Percentiles rank a stretch among this genome's conserved stretches.
phyloP scores from a whole-genome alignment of 2,113 vertebrate species.

The Camelus bactrianus region DNA sequence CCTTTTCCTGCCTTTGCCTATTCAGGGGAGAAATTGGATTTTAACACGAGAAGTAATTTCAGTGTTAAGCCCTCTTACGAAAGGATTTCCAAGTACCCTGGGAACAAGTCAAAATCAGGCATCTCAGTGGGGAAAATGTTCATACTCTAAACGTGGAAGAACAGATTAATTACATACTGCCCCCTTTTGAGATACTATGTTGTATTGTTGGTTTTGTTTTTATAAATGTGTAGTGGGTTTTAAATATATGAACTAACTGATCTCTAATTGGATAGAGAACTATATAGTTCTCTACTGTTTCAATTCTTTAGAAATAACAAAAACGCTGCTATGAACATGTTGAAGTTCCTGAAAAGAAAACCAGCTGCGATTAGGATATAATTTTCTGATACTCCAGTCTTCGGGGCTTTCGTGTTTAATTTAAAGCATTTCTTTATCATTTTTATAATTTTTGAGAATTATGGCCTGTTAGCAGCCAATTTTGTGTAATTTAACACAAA shows the following conservation, averaged over 20 bases:
- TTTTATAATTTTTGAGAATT: slow-evolving; percentile 50
- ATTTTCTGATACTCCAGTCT: slow-evolving; percentile 36
- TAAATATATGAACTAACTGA: slow-evolving; percentile 43
- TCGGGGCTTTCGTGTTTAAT: slow-evolving; percentile 24
- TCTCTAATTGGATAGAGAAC: slow-evolving; percentile 59
- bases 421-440: slow-evolving; percentile 49
- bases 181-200: slow-evolving; percentile 14
- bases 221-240: slow-evolving; percentile 27
- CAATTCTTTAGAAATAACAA: slow-evolving; percentile 66
- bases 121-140: slow-evolving; percentile 54
- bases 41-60: slow-evolving; percentile 70
- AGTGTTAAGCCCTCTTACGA: slow-evolving; percentile 44
- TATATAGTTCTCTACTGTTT: slow-evolving; percentile 1
- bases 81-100: slow-evolving; percentile 58
- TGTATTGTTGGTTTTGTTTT: slow-evolving; percentile 49
- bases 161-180: slow-evolving; percentile 61
- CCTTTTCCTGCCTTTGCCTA: slow-evolving; percentile 56
- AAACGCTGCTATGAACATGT: slow-evolving; percentile 21
- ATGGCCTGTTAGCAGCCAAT: slow-evolving; percentile 33
- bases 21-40: slow-evolving; percentile 66
- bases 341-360: slow-evolving; percentile 48
- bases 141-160: neutral
- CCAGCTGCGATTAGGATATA: slow-evolving; percentile 2
- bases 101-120: slow-evolving; percentile 59
- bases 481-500: slow-evolving; percentile 22